Evolutionary conservation across 2,797 vertebrate species (phyloP), one percentile per base, ranked within the genome.

Genomic region (Pyrocephalus nanus): DNA sequence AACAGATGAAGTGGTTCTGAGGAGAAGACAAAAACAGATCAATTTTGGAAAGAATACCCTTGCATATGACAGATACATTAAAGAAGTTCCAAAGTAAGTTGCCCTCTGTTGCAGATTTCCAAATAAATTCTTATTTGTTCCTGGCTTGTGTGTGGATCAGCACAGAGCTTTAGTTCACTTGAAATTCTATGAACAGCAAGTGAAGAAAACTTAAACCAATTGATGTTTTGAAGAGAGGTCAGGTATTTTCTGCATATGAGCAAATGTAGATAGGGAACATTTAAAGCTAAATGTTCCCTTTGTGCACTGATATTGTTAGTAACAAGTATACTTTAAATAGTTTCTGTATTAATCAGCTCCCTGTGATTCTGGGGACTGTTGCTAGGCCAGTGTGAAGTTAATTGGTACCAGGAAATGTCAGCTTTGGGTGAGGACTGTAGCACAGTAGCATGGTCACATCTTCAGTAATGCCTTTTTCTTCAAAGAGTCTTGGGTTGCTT

Each of bases 1-100:
- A 97, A 99, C 98, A 0, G 99, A 99, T 32, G 98, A 99, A 78
- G 96, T 97, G 6, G 98, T 99, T 55, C 97, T 99, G 69, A 98
- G 99, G 92, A 98, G 99, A 57, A 98, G 99, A 83, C 99, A 99
- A 94, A 99, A 99, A 78, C 99, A 99, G 97, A 99, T 99, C 65
- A 99, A 98, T 96, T 99, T 99, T 38, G 99, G 99, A 29, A 99
- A 99, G 96, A 99, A 99, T 96, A 99, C 99, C 1, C 97, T 99
- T 1, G 99, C 99, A 6, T 99, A 99, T 20, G 99, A 99, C 92
- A 96, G 99, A 96, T 99, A 99, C 27, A 97, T 99, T 73, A 98
- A 98, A 72, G 99, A 99, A 93, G 98, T 99, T 51, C 99, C 99
- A 6, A 99, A 98, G 99, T 99, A 97, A 93, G 98, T 96, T 64